Percentiles rank a stretch among this genome's conserved stretches.
phyloP scores from a whole-genome alignment of 2,888 invertebrate genomes.

The Esperia sulphurella region DNA sequence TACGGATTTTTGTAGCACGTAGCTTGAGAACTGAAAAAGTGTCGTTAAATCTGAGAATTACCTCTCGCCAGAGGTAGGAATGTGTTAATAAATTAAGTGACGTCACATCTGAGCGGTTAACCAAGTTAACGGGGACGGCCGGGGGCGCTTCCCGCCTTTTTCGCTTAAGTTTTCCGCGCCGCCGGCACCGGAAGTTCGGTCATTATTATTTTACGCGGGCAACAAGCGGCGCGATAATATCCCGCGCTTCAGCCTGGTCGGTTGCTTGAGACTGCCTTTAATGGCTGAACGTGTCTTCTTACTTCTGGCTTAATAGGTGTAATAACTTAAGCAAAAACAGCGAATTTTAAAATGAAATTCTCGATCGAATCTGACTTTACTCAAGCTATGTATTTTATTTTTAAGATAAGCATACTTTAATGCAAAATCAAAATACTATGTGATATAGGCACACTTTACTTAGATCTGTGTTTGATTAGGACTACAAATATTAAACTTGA shows the following conservation, averaged over 20 bases:
- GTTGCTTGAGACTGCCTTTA: slow-evolving; percentile 56
- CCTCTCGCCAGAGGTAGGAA: slow-evolving; percentile 52
- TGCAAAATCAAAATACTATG: not conserved
- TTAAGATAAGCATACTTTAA: not conserved
- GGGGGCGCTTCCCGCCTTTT: slow-evolving; percentile 75
- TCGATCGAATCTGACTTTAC: slow-evolving; percentile 16
- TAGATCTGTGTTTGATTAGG: too few species aligned
- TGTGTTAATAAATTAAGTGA: slow-evolving; percentile 79
- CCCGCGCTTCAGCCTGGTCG: slow-evolving; percentile 61
- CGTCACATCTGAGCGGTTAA: slow-evolving; percentile 70
- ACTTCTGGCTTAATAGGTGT: slow-evolving; percentile 73
- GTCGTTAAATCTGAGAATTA: slow-evolving; percentile 57
- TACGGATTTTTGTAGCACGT: slow-evolving; percentile 45
- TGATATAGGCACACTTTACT: not conserved
- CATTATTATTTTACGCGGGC: slow-evolving; percentile 81
- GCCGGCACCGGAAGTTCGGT: slow-evolving; percentile 80
- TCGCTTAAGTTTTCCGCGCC: slow-evolving; percentile 75
- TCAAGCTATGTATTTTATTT: slow-evolving; percentile 5
- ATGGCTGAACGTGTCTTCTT: slow-evolving; percentile 75
- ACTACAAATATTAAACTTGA: too few species aligned
- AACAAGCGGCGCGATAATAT: slow-evolving; percentile 81
- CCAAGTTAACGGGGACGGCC: slow-evolving; percentile 63
- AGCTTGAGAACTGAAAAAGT: slow-evolving; percentile 55
- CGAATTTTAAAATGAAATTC: slow-evolving; percentile 56
- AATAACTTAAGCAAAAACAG: slow-evolving; percentile 72